phyloP scores from a whole-genome alignment of 2,888 invertebrate species.

The Sphaerophoria rueppellii region DNA sequence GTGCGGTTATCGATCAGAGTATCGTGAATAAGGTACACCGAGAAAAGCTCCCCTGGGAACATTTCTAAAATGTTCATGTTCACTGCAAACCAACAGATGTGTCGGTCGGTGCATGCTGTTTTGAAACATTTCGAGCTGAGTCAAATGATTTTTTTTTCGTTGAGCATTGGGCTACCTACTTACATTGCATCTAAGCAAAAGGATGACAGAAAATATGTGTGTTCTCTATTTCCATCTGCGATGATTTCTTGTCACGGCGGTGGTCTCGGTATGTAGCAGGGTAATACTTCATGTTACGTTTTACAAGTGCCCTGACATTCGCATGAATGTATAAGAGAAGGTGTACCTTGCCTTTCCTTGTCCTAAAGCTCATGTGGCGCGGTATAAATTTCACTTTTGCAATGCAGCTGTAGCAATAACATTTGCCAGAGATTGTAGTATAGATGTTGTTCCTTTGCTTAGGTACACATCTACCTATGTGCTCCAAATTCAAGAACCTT shows the following conservation, averaged over 20 bases:
- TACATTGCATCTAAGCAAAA: slow-evolving; percentile 27
- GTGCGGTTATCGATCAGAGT: slow-evolving; percentile 61
- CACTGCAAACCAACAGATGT: slow-evolving; percentile 65
- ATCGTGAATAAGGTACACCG: neutral
- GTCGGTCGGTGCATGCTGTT: slow-evolving; percentile 18
- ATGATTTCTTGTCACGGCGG: slow-evolving; percentile 58
- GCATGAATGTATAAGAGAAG: slow-evolving; percentile 27
- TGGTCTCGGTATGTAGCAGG: neutral
- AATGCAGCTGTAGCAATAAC: slow-evolving; percentile 41
- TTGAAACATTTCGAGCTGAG: slow-evolving; percentile 37
- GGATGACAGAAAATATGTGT: slow-evolving; percentile 47
- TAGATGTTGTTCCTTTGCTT: neutral
- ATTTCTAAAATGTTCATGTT: slow-evolving; percentile 66
- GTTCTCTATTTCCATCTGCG: slow-evolving; percentile 39
- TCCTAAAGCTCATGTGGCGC: slow-evolving; percentile 26
- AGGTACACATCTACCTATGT: neutral
- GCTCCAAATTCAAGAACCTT: slow-evolving; percentile 20
- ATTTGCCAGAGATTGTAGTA: slow-evolving; percentile 56
- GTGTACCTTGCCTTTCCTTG: neutral
- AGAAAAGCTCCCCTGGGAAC: slow-evolving; percentile 49
- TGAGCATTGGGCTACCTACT: slow-evolving; percentile 59
- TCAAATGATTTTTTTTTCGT: slow-evolving; percentile 28
- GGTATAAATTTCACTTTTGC: slow-evolving; percentile 56
- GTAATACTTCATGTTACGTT: slow-evolving; percentile 41
- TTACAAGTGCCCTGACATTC: slow-evolving; percentile 55